Evolutionary conservation across 2,888 invertebrate genomes (phyloP).

Genomic region (Ptycholaimellus sp.): DNA sequence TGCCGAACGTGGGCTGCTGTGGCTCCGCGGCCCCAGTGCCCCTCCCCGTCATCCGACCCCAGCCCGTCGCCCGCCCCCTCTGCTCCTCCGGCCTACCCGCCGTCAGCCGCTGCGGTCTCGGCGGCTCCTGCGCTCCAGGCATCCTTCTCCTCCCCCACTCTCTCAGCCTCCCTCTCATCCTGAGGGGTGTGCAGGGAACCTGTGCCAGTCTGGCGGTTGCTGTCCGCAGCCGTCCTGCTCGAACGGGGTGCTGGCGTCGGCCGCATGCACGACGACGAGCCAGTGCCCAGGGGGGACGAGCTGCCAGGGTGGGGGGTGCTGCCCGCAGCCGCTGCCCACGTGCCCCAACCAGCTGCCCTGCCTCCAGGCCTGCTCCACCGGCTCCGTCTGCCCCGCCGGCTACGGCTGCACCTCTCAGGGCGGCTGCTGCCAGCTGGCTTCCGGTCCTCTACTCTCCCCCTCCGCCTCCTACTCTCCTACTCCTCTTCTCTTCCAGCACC

Average conservation of each 20-base stretch:
- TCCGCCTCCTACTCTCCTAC: too few species aligned
- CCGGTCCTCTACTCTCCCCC: slow-evolving; percentile 18
- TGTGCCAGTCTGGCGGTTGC: too few species aligned
- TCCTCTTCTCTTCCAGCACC: too few species aligned
- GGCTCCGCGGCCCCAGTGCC: too few species aligned
- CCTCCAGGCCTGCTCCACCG: slow-evolving; percentile 13
- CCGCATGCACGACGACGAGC: background rate
- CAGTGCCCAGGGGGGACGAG: background rate
- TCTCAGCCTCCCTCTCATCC: too few species aligned
- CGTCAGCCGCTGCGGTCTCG: too few species aligned
- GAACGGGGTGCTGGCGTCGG: background rate
- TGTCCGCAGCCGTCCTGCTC: background rate
- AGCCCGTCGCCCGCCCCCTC: too few species aligned
- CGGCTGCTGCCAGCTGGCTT: slow-evolving; percentile 19
- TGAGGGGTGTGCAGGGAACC: too few species aligned
- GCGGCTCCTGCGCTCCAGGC: too few species aligned
- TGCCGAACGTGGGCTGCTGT: slow-evolving; percentile 10
- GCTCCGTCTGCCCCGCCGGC: slow-evolving; percentile 19
- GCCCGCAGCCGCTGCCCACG: slow-evolving; percentile 19
- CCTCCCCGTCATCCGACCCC: too few species aligned
- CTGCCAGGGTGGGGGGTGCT: slow-evolving; percentile 16
- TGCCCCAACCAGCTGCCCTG: slow-evolving; percentile 21
- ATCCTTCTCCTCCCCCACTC: too few species aligned
- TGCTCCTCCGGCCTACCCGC: too few species aligned
- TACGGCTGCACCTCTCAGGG: slow-evolving; percentile 16